These are phyloP conservation scores for Antheraea pernyi DNA, from an alignment of 1,140 invertebrate genomes.

Conservation along the genomic window DNA sequence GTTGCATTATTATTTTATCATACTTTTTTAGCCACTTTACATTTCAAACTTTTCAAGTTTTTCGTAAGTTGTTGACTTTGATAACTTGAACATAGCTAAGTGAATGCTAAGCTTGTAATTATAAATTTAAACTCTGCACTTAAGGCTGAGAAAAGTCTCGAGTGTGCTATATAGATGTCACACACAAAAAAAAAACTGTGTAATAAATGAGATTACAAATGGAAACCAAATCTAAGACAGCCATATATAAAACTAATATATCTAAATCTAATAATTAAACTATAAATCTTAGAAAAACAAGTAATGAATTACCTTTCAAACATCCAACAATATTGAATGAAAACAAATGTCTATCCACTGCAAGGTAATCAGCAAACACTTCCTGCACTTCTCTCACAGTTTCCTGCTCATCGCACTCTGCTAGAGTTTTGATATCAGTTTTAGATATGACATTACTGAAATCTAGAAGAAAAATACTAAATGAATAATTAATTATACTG, in stretches of 20 bases:
- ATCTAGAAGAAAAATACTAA: conserved; percentile 81
- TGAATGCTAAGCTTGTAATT: too few relatives aligned
- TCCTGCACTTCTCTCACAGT: conserved; percentile 97
- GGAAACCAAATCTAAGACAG: background rate
- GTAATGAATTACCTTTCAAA: conserved; percentile 77
- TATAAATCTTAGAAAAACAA: too few relatives aligned
- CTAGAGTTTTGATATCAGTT: conserved; percentile 96
- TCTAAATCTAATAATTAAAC: too few relatives aligned
- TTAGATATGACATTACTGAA: conserved; percentile 99
- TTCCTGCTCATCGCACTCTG: conserved; percentile 98
- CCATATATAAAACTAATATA: background rate
- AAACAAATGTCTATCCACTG: conserved; percentile 94
- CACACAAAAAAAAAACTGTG: background rate
- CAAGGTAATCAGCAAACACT: conserved; percentile 96
- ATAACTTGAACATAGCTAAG: too few relatives aligned
- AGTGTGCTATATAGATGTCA: too few relatives aligned
- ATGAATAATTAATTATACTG: conserved; percentile 3
- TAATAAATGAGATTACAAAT: background rate
- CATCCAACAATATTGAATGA: conserved; percentile 85
- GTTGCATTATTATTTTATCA: too few relatives aligned
- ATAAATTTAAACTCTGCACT: too few relatives aligned
- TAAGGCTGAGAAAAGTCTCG: too few relatives aligned
- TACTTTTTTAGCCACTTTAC: too few relatives aligned
- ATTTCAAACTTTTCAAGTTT: too few relatives aligned
- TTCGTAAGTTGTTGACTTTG: too few relatives aligned